phyloP scores from a whole-genome alignment of 2,888 invertebrate genomes.

The Microdon myrmicae region DNA sequence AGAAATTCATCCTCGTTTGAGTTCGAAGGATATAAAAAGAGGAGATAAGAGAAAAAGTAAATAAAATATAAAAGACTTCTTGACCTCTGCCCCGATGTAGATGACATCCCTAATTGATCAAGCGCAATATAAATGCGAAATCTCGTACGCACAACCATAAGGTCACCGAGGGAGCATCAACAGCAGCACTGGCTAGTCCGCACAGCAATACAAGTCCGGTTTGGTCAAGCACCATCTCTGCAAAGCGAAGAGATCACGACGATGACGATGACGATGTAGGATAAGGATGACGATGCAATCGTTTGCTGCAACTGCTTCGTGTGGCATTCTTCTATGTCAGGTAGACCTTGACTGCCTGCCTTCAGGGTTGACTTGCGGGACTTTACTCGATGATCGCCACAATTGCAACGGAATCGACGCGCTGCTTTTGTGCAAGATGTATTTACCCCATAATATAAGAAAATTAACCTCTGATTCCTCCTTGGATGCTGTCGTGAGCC shows the following conservation, averaged over 20 bases:
- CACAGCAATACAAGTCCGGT: no score
- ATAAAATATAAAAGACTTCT: no score
- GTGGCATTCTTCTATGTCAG: slow-evolving; percentile 41
- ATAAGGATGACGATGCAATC: slow-evolving; percentile 10
- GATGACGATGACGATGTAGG: no score
- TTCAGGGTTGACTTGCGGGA: slow-evolving; percentile 22
- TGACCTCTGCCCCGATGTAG: slow-evolving; percentile 26
- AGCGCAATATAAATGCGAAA: slow-evolving; percentile 31
- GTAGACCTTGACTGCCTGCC: slow-evolving; percentile 37
- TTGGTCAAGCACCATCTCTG: slow-evolving; percentile 6
- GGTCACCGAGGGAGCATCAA: slow-evolving; percentile 32
- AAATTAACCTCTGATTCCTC: slow-evolving; percentile 50
- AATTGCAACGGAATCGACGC: no score
- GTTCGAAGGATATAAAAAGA: no score
- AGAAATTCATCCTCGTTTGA: no score
- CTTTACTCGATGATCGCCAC: slow-evolving; percentile 2
- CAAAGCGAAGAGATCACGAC: slow-evolving; percentile 21
- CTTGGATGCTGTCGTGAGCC: slow-evolving; percentile 11
- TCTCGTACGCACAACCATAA: slow-evolving; percentile 39
- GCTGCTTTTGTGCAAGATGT: slow-evolving; percentile 42
- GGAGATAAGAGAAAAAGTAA: neutral
- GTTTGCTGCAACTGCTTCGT: slow-evolving; percentile 24
- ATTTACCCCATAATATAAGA: slow-evolving; percentile 51
- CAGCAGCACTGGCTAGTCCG: slow-evolving; percentile 5
- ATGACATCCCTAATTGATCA: slow-evolving; percentile 37